Evolutionary conservation across 2,797 vertebrate genomes (phyloP), one percentile per base, ranked within the genome.

Genomic region (Chelmon rostratus): DNA sequence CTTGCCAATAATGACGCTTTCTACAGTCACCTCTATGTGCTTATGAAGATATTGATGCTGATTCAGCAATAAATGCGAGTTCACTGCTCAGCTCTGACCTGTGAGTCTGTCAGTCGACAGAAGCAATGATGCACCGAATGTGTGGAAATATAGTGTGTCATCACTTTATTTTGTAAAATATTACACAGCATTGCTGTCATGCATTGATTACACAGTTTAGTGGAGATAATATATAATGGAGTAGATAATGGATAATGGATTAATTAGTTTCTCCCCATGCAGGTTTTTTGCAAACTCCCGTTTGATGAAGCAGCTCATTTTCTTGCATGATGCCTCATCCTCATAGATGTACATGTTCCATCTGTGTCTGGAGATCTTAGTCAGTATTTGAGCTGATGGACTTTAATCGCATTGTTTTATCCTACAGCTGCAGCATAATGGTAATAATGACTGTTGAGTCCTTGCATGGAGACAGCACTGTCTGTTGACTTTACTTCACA

Each of bases 331-430:
- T n/a, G 31, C 16, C 33, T 71, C 1, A 0, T 73, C 40, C 13
- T 77, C 13, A 46, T 50, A 61, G 31, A 53, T 38, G 28, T 42
- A 18, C 8, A 23, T 4, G 12, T 1, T 42, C 6, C 38, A 23
- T 61, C 35, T 40, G 1, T 58, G 58, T 58, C 56, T 28, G 1
- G n/a, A n/a, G n/a, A n/a, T n/a, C n/a, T n/a, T n/a, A n/a, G n/a
- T 83, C 76, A 68, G 52, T 69, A 46, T 78, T 81, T 78, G 49
- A 69, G 47, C 16, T 46, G 37, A 40, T 59, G 40, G 59, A 49
- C 8, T 38, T 63, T 4, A 44, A 8, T 61, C 8, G 12, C 13
- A 42, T 53, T 42, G 33, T 57, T 49, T 77, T 44, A 71, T 65
- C 23, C 23, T 28, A 40, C 40, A 35, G 53, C 15, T 50, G 59